Evolutionary conservation across 2,888 invertebrate genomes (phyloP), one percentile per base, ranked within the genome.

Genomic region (Pollenia angustigena): DNA sequence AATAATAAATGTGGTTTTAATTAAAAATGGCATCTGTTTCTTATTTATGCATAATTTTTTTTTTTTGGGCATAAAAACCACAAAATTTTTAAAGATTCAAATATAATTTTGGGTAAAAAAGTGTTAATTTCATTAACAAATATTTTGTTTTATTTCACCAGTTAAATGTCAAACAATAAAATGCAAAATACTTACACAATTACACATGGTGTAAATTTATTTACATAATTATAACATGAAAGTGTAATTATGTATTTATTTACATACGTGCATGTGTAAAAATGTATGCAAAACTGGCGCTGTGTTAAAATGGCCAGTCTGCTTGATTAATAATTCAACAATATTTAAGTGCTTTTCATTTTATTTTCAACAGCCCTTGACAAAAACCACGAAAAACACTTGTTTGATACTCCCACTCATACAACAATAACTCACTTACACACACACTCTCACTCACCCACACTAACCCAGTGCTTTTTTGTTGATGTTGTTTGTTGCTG

Each of bases 301-400:
- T 62, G 32, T 58, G 80, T 46, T 58, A 85, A 84, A 85, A 82
- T 85, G 87, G 87, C 85, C 81, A 84, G 84, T 84, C 81, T 78
- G 82, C 87, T 87, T 88, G 88, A 89, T 88, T 88, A 88, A 88
- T 85, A 85, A 88, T 88, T 85, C 85, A 89, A 83, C 83, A 81
- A 85, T 74, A 66, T 85, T 85, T 85, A 88, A 88, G 88, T 88
- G 89, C 87, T 85, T 87, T 88, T 88, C 78, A 81, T 81, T 75
- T 84, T 83, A 87, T 87, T 87, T 81, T 85, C 80, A 81, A 84
- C 86, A 88, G 68, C 74, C 69, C 84, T 80, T 82, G 86, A 86
- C 83, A 85, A 85, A 82, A 82, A 84, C 81, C 85, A 87, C 81
- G 23, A 75, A 84, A 81, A 62, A 84, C 84, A 80, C 85, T 79